Evolutionary conservation across 2,113 vertebrate species (phyloP).

Genomic region (Illadopsis cleaveri): DNA sequence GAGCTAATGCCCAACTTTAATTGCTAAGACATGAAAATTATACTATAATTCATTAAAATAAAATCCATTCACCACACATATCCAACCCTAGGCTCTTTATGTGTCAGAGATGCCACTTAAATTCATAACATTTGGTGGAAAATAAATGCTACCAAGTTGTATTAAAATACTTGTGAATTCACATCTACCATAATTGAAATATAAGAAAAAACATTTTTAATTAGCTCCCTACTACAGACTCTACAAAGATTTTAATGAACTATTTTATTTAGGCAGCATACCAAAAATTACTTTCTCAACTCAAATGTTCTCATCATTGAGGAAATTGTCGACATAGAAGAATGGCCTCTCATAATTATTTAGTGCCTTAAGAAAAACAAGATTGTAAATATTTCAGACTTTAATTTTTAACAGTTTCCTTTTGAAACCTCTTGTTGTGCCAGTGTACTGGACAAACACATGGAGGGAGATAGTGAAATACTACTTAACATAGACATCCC

Average conservation of each 20-base stretch:
- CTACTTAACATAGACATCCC: background rate
- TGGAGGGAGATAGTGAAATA: background rate
- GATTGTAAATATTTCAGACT: background rate
- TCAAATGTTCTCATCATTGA: conserved; percentile 45
- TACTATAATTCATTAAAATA: conserved; percentile 20
- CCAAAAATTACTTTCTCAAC: conserved; percentile 66
- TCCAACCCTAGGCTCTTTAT: background rate
- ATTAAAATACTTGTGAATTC: conserved; percentile 31
- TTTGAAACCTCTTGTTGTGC: background rate
- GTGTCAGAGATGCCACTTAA: background rate
- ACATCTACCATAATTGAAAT: conserved; percentile 37
- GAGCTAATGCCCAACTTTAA: conserved; percentile 46
- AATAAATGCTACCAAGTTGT: conserved; percentile 42
- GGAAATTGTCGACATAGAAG: background rate
- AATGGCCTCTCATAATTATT: background rate
- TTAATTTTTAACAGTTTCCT: background rate
- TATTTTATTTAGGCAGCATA: conserved; percentile 53
- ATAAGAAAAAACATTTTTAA: conserved; percentile 32
- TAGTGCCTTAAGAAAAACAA: background rate
- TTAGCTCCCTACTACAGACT: conserved; percentile 3
- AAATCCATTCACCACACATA: conserved; percentile 20
- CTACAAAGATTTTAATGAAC: conserved; percentile 49
- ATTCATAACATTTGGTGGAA: background rate
- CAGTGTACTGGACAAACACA: conserved; percentile 30
- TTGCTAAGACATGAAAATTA: conserved; percentile 21